Evolutionary conservation across 1,140 invertebrate genomes (phyloP), one percentile per base, ranked within the genome.

Genomic region (Apis florea): DNA sequence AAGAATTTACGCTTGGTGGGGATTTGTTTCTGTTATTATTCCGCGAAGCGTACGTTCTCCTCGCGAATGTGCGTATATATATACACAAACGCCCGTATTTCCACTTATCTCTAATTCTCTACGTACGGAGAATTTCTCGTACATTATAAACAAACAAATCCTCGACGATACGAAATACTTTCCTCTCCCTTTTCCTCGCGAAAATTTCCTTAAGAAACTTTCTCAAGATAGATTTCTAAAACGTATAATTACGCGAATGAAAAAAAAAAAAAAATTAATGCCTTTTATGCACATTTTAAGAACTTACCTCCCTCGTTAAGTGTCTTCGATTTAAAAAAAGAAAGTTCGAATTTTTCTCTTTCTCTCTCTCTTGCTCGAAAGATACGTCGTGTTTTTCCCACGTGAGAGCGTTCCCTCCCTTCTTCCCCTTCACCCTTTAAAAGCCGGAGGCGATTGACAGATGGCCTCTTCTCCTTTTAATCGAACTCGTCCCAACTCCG

Each of bases 111-210:
- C 13, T 49, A 15, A 73, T 11, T 19, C 21, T n/a, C 21, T 26
- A 9, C 8, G 59, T 26, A 9, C 8, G 59, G 53, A 12, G 47
- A 58, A 72, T 9, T 19, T 31, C 13, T 8, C 2, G 40, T 31
- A 24, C 68, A 21, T 70, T 54, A 11, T 24, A 64, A 31, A 69
- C 53, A 70, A 49, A 82, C 56, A 63, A 83, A 80, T 80, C 70
- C 53, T 31, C 53, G 26, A 21, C 63, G 31, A 71, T 49, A 59
- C 47, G 61, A 82, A 73, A 84, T 70, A 75, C 73, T 73, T 64
- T 24, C 15, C 12, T 8, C 24, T 40, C 15, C 70, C 15, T 10
- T 8, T 21, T 40, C 15, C 70, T 56, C 31, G 24, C 21, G 58
- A 31, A 79, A 82, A 74, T 40, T 40, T 40, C 19, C 53, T 21